Evolutionary conservation across 1,140 invertebrate species (phyloP).

Genomic region (Drosophila yakuba): DNA sequence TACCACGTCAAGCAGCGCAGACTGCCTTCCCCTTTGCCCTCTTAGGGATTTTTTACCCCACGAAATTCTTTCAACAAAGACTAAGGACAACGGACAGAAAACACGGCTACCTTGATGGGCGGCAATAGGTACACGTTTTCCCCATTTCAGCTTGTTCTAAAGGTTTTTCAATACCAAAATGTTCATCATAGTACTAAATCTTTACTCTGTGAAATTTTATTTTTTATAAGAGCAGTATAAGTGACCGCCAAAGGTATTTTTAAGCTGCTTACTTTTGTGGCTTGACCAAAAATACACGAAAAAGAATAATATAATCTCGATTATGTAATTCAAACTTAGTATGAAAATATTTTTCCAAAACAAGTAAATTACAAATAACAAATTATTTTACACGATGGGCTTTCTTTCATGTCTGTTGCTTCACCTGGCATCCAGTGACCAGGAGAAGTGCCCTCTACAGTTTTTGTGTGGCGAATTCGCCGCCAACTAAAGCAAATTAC

Average conservation of each 20-base stretch:
- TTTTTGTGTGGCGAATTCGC: conserved; percentile 37
- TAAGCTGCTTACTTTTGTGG: too few relatives aligned
- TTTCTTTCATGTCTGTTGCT: too few relatives aligned
- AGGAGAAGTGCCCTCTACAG: neutral
- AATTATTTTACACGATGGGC: too few relatives aligned
- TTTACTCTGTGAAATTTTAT: too few relatives aligned
- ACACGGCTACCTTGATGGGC: neutral
- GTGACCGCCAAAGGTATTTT: too few relatives aligned
- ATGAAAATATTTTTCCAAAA: neutral
- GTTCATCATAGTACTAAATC: too few relatives aligned
- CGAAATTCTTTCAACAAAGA: neutral
- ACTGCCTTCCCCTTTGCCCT: conserved; percentile 3
- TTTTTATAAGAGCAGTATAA: too few relatives aligned
- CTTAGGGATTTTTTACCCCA: neutral
- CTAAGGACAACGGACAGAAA: neutral
- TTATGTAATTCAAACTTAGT: too few relatives aligned
- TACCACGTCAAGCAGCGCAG: conserved; percentile 72
- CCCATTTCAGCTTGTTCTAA: neutral
- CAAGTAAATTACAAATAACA: too few relatives aligned
- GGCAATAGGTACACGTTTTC: neutral
- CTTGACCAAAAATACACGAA: too few relatives aligned
- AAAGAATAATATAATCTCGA: too few relatives aligned
- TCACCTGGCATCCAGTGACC: neutral
- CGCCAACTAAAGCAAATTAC: conserved; percentile 77
- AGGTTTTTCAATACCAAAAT: neutral